A percentile compares a stretch with the other conserved stretches of the same genome.
phyloP scores from a whole-genome alignment of 35 echinoderm and acorn worm species.

The Eucidaris tribuloides region DNA sequence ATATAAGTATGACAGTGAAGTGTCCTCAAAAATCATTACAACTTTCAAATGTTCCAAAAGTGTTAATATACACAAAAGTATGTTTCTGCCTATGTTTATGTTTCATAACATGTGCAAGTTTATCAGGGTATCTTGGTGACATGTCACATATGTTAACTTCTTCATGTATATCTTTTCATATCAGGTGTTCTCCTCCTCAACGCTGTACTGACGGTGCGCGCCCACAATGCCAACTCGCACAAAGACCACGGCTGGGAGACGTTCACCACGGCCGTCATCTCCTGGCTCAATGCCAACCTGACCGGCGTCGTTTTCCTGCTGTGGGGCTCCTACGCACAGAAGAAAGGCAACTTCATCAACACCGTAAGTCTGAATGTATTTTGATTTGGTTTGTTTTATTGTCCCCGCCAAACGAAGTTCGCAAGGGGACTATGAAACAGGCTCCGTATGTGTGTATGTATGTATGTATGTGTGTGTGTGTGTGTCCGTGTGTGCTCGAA shows the following conservation, averaged over 20 bases:
- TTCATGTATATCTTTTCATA: not conserved
- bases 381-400: no score
- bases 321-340: constrained; percentile 95
- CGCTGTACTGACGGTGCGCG: constrained; percentile 86
- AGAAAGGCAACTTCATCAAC: constrained; percentile 92
- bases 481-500: not conserved
- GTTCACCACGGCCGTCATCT: constrained; percentile 88
- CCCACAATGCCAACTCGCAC: constrained; percentile 87
- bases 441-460: not conserved
- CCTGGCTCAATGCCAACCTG: constrained; percentile 80
- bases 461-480: not conserved
- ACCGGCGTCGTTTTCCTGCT: constrained; percentile 81
- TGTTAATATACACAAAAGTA: no score
- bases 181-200: constrained; percentile 90
- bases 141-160: no score
- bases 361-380: constrained; percentile 76
- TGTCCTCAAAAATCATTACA: no score
- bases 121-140: no score
- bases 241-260: constrained; percentile 98
- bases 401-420: no score
- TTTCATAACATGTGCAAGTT: no score
- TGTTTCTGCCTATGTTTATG: no score
- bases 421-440: no score
- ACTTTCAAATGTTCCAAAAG: no score
- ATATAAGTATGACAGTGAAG: no score